Conservation (phyloP, 1,140 invertebrate genomes). For the Drosophila sp. region DNA sequence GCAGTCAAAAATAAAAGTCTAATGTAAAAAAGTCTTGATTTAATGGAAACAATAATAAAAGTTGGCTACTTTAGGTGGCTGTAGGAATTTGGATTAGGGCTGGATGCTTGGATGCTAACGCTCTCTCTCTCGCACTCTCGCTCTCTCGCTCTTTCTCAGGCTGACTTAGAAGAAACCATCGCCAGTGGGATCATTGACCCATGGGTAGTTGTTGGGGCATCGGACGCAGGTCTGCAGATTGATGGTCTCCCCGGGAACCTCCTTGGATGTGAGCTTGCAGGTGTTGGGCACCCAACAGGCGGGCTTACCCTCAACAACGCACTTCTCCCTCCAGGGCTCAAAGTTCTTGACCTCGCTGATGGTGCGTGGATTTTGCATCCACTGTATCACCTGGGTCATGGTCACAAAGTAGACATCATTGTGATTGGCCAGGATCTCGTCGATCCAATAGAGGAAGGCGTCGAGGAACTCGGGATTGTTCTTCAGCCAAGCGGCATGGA, state of each 20-base stretch:
- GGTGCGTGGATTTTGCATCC: constrained; percentile 97
- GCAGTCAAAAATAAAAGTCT: constrained; percentile 65
- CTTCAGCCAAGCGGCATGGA: constrained; percentile 98
- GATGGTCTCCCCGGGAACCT: constrained; percentile 96
- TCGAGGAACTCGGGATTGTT: constrained; percentile 97
- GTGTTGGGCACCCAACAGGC: constrained; percentile 95
- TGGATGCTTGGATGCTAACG: constrained; percentile 41
- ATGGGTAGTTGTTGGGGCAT: constrained; percentile 96
- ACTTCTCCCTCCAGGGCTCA: constrained; percentile 97
- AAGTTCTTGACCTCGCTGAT: constrained; percentile 94
- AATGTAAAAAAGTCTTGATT: constrained; percentile 71
- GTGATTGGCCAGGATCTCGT: constrained; percentile 94
- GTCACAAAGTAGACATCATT: constrained; percentile 98
- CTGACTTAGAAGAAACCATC: constrained; percentile 93
- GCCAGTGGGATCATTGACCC: constrained; percentile 93
- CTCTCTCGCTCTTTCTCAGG: constrained; percentile 8
- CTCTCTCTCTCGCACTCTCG: constrained; percentile 20
- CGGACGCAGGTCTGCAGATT: constrained; percentile 96
- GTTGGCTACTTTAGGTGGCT: constrained; percentile 46
- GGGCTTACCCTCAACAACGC: constrained; percentile 90
- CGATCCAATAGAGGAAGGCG: constrained; percentile 97
- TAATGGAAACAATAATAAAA: constrained; percentile 61
- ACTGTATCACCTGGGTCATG: constrained; percentile 98
- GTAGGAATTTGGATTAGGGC: constrained; percentile 40
- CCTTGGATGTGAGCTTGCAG: constrained; percentile 95